These are phyloP conservation scores for Autographa gamma DNA, from an alignment of 2,888 invertebrate species.

Conservation along the genomic window DNA sequence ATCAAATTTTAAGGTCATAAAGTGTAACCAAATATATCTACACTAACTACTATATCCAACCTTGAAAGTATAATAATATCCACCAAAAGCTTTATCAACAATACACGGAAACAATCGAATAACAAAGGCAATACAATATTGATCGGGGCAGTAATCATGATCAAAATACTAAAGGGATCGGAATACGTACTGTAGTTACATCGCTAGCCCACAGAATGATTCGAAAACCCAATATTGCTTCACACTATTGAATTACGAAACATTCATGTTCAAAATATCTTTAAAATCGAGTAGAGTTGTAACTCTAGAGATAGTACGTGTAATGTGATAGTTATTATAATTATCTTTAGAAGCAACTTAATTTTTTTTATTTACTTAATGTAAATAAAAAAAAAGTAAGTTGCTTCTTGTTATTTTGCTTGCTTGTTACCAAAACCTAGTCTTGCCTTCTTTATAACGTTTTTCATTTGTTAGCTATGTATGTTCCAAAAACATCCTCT, in stretches of 20 bases:
- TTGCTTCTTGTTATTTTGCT: no score
- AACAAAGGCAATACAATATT: not conserved
- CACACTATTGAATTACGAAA: not conserved
- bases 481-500: no score
- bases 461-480: no score
- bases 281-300: not conserved
- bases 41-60: not conserved
- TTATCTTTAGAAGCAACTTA: no score
- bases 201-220: not conserved
- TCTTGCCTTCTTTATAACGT: no score
- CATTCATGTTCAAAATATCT: not conserved
- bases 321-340: no score
- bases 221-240: not conserved
- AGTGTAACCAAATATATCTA: no score
- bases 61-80: not conserved
- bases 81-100: not conserved
- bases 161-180: not conserved
- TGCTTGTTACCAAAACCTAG: no score
- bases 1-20: no score
- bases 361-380: no score
- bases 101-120: not conserved
- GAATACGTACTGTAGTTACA: not conserved
- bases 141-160: not conserved
- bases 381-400: no score
- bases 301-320: no score